Evolutionary conservation across 1,140 invertebrate species (phyloP).

Genomic region (Apis dorsata): DNA sequence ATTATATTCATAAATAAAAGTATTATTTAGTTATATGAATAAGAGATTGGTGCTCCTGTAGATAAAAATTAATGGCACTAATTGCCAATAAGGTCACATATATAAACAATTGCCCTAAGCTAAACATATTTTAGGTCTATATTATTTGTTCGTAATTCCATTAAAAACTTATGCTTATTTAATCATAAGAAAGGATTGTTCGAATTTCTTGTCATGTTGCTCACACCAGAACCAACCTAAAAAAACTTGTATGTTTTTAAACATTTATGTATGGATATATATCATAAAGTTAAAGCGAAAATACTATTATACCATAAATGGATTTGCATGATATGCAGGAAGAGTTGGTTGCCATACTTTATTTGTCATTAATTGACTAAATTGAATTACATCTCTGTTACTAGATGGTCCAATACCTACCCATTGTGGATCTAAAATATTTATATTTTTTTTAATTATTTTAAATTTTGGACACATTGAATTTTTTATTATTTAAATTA

Average conservation of each 20-base stretch:
- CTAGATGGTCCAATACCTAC: slow-evolving; percentile 72
- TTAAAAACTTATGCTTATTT: slow-evolving; percentile 63
- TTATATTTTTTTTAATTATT: slow-evolving; percentile 12
- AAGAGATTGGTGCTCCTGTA: slow-evolving; percentile 75
- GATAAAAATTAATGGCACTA: slow-evolving; percentile 77
- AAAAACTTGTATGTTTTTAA: slow-evolving; percentile 13
- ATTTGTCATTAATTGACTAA: slow-evolving; percentile 77
- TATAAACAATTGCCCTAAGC: slow-evolving; percentile 71
- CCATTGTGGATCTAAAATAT: slow-evolving; percentile 73
- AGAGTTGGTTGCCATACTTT: slow-evolving; percentile 79
- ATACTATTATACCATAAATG: slow-evolving; percentile 74
- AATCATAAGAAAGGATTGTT: slow-evolving; percentile 80
- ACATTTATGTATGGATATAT: not conserved
- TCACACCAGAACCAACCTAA: slow-evolving; percentile 77
- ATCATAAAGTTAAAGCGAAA: slow-evolving; percentile 2
- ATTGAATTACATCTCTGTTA: slow-evolving; percentile 77
- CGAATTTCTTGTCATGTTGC: slow-evolving; percentile 76
- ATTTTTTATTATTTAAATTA: not conserved
- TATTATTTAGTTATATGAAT: slow-evolving; percentile 72
- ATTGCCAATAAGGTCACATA: slow-evolving; percentile 75
- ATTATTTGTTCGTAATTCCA: slow-evolving; percentile 73
- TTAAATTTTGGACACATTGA: not conserved
- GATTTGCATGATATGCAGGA: slow-evolving; percentile 77
- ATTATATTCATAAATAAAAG: slow-evolving; percentile 78
- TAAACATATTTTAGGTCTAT: slow-evolving; percentile 70